Conservation (phyloP, 2,888 invertebrate genomes). For the Xylota sylvarum region DNA sequence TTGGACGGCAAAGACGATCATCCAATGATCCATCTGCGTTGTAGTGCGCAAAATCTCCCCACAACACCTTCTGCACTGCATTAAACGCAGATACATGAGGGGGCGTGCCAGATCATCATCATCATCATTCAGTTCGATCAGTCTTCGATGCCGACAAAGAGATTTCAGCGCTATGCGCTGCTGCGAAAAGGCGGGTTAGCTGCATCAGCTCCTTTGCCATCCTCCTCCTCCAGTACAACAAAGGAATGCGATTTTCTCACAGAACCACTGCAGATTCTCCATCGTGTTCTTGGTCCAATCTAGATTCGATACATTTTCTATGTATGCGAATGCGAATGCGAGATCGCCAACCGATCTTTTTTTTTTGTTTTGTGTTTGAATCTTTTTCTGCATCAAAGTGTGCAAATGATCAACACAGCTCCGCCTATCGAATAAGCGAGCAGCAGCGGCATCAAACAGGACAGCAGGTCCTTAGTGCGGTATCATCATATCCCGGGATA, state of each 20-base stretch:
- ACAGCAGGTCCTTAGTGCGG: conserved; percentile 72
- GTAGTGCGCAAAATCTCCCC: conserved; percentile 36
- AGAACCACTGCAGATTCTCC: conserved; percentile 32
- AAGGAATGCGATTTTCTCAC: conserved; percentile 76
- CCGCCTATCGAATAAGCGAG: conserved; percentile 61
- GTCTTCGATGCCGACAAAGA: conserved; percentile 75
- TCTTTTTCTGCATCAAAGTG: conserved; percentile 65
- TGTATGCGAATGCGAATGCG: conserved; percentile 5
- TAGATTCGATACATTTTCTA: conserved; percentile 66
- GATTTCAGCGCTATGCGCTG: conserved; percentile 73
- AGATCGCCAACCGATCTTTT: conserved; percentile 29
- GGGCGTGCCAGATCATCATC: conserved; percentile 76
- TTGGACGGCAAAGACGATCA: neutral
- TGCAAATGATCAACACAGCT: conserved; percentile 77
- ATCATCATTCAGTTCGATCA: conserved; percentile 77
- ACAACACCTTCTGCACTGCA: conserved; percentile 66
- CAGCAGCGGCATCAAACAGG: conserved; percentile 48
- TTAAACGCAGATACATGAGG: conserved; percentile 76
- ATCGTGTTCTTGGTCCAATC: conserved; percentile 56
- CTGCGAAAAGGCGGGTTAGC: conserved; percentile 74
- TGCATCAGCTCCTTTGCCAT: conserved; percentile 73
- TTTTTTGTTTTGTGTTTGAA: conserved; percentile 49
- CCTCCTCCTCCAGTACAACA: conserved; percentile 58
- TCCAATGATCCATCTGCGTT: conserved; percentile 39
- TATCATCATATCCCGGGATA: conserved; percentile 54